A percentile compares a stretch with the other conserved stretches of the same genome.
phyloP scores from a whole-genome alignment of 2,113 vertebrate species.

The Albula goreensis region DNA sequence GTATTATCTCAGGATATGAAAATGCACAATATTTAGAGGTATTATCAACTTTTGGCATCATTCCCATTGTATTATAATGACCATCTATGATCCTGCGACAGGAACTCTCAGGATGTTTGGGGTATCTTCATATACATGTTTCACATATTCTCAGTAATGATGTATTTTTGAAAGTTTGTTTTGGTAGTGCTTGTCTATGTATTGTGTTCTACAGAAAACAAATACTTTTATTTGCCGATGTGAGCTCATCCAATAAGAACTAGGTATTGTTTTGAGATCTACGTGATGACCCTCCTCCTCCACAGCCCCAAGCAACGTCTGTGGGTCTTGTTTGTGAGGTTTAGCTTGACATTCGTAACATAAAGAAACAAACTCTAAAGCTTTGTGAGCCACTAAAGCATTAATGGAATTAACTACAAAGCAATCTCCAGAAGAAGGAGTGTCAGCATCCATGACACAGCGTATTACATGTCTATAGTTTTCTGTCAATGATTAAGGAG shows the following conservation, averaged over 20 bases:
- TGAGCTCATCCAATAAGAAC: too few species aligned
- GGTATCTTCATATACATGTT: neutral
- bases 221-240: too few species aligned
- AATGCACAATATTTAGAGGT: neutral
- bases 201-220: too few species aligned
- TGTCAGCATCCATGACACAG: neutral
- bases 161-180: too few species aligned
- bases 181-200: too few species aligned
- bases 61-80: too few species aligned
- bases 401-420: neutral
- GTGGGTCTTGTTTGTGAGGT: neutral
- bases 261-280: too few species aligned
- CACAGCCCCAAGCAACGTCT: neutral
- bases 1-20: neutral
- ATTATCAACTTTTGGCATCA: too few species aligned
- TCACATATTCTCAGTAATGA: too few species aligned
- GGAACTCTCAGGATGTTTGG: too few species aligned
- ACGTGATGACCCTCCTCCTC: too few species aligned
- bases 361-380: neutral
- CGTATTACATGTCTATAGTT: neutral
- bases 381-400: neutral
- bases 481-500: slow-evolving; percentile 15
- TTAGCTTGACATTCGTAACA: neutral
- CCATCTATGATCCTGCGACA: neutral
- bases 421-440: neutral